Evolutionary conservation across 2,113 vertebrate genomes (phyloP).

Genomic region (Upupa epops): DNA sequence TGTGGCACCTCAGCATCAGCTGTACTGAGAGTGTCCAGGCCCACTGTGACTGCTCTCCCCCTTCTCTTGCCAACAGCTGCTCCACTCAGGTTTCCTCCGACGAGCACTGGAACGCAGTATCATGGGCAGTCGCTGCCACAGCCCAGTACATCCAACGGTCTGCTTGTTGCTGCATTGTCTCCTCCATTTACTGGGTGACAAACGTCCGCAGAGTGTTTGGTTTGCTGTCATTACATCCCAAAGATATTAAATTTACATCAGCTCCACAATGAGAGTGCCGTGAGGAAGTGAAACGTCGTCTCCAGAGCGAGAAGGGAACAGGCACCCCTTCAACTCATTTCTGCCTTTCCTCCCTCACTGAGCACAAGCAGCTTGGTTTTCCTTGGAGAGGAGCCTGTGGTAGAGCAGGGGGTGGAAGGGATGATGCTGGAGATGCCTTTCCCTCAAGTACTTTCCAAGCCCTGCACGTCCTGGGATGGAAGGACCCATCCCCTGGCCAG

Average conservation of each 20-base stretch:
- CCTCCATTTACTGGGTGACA: background rate
- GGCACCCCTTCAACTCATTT: background rate
- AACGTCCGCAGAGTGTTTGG: background rate
- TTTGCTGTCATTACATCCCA: background rate
- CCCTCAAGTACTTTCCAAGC: background rate
- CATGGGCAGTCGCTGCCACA: background rate
- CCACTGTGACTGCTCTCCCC: background rate
- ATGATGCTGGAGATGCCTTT: background rate
- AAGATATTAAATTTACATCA: slow-evolving; percentile 42
- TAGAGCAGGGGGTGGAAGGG: background rate
- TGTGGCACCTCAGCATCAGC: fast-evolving
- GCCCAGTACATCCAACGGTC: background rate
- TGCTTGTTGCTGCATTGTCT: background rate
- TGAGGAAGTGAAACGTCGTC: background rate
- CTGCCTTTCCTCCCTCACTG: background rate
- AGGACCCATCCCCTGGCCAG: fast-evolving
- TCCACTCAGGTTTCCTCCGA: fast-evolving
- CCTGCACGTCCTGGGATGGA: fast-evolving
- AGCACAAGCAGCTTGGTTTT: background rate
- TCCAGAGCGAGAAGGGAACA: background rate
- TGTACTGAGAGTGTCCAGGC: fast-evolving
- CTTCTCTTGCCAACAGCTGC: background rate
- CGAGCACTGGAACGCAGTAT: background rate
- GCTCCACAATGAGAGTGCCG: background rate
- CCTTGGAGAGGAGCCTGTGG: background rate